These are phyloP conservation scores for Platyscapa corneri DNA, from an alignment of 1,140 invertebrate genomes.

Conservation along the genomic window DNA sequence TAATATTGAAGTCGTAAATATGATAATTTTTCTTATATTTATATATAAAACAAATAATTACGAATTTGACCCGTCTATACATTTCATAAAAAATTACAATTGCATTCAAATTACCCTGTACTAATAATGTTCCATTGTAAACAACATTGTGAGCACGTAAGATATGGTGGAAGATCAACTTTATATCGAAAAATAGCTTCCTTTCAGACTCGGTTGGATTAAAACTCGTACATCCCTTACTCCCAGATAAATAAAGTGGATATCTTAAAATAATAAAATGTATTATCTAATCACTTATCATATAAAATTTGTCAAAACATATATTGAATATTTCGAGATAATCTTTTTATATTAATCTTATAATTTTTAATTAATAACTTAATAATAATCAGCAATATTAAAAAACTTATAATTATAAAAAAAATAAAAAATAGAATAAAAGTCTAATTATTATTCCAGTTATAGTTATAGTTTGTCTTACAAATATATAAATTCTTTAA, in stretches of 20 bases:
- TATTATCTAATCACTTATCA: neutral
- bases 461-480: too few species aligned
- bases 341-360: neutral
- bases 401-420: too few species aligned
- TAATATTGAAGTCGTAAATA: neutral
- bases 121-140: slow-evolving; percentile 93
- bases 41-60: neutral
- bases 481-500: too few species aligned
- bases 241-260: slow-evolving; percentile 82
- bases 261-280: slow-evolving; percentile 72
- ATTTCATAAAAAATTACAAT: neutral
- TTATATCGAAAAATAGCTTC: slow-evolving; percentile 83
- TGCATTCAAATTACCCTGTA: slow-evolving; percentile 78
- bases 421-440: too few species aligned
- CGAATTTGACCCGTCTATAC: neutral
- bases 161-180: slow-evolving; percentile 84
- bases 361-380: too few species aligned
- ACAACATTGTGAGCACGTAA: slow-evolving; percentile 91
- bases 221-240: slow-evolving; percentile 78
- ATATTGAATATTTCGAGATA: neutral
- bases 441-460: too few species aligned
- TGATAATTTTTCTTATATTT: neutral
- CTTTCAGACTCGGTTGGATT: slow-evolving; percentile 81
- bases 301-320: too few species aligned
- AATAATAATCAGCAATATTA: too few species aligned